Base-by-base conservation (phyloP, 2,888 invertebrate genomes). In the Hartigia nigra region DNA sequence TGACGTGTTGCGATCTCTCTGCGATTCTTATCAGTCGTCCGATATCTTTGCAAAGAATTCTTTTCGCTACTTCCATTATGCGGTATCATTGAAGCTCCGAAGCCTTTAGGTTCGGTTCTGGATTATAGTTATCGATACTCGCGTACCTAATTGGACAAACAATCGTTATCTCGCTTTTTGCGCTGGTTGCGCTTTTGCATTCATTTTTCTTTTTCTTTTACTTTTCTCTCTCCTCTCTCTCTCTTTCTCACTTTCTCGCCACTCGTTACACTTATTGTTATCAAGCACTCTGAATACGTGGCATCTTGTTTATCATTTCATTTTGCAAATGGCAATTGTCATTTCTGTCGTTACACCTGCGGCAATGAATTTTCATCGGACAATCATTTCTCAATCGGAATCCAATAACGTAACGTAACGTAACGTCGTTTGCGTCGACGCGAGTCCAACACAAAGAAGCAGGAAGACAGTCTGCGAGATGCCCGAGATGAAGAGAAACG, bases 91-190 rank as follows among this genome's bases (percentile, higher is more conserved):
- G 35, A 76, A 55, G 31, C 31, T 32, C 31, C 72, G 14, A 31
- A 12, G 23, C 55, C 35, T 76, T 76, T 32, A 9, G 31, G 23
- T 69, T 39, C n/a, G 55, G 76, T 31, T 31, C 76, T n/a, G 12
- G 69, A 69, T 69, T 69, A 70, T 76, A 76, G 69, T 69, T 76
- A 76, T 76, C 69, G 76, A 76, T 32, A 23, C 69, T 75, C 69
- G 32, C 69, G 76, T 76, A 55, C 55, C 23, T 55, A 76, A 76
- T 76, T 76, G 76, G 76, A 76, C 76, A 76, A 76, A 76, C 76
- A 76, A 76, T 76, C 76, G 69, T 76, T 76, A 76, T 69, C 37
- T 70, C 69, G 34, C 69, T 55, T 69, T 31, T 77, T 79, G 31
- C 77, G 34, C 69, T 55, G 76, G 39, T 77, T 79, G 31, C 77